Evolutionary conservation across 2,797 vertebrate species (phyloP).

Genomic region (Sciurus vulgaris): DNA sequence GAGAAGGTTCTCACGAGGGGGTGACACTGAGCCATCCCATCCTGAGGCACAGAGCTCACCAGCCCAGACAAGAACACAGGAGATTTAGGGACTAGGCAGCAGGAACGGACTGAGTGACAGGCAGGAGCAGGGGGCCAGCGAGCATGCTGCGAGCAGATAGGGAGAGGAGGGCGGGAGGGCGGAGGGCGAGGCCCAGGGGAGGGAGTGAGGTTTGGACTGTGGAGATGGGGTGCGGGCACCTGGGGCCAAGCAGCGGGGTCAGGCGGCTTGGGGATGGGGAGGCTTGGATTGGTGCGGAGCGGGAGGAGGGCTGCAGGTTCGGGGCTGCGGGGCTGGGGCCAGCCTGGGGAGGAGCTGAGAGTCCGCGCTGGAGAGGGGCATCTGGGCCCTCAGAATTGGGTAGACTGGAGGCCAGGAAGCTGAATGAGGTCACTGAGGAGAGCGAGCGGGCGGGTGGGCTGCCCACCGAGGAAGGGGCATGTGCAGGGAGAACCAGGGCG

Average conservation of each 20-base stretch:
- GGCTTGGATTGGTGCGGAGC: fast-evolving
- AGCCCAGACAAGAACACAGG: background rate
- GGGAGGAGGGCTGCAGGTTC: background rate
- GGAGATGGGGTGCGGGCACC: fast-evolving
- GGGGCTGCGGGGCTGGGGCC: too few relatives aligned
- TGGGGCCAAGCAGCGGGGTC: fast-evolving
- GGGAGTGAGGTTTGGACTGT: background rate
- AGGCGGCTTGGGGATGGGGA: too few relatives aligned
- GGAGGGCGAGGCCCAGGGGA: background rate
- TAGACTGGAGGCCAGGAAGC: fast-evolving
- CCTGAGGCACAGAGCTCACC: fast-evolving
- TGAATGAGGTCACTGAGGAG: background rate
- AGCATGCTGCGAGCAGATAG: background rate
- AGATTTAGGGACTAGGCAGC: fast-evolving
- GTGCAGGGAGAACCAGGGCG: fast-evolving
- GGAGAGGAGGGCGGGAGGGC: fast-evolving
- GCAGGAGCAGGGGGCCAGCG: fast-evolving
- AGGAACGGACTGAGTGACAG: background rate
- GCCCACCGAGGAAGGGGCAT: fast-evolving
- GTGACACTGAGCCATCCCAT: fast-evolving
- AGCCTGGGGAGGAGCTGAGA: too few relatives aligned
- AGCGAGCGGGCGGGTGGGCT: fast-evolving
- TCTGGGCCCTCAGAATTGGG: fast-evolving
- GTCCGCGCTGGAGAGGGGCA: background rate
- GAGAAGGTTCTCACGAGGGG: background rate